A percentile compares a stretch with the other conserved stretches of the same genome.
These are phyloP conservation scores for Apoda limacodes DNA, from an alignment of 2,888 invertebrate genomes.

Conservation along the genomic window DNA sequence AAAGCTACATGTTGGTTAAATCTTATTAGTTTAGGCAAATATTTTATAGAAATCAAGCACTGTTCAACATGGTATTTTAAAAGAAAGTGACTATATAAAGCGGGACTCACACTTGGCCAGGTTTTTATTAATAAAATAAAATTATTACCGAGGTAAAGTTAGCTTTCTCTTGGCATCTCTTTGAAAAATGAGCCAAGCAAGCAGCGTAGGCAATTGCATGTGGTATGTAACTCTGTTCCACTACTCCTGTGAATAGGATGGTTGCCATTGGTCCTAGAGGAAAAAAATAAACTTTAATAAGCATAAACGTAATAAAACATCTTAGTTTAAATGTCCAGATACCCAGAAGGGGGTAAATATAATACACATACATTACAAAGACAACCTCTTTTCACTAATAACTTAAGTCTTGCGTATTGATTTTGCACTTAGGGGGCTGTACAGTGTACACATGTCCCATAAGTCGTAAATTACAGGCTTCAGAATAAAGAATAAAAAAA, in stretches of 20 bases:
- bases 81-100: constrained; percentile 5
- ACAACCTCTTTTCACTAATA: too few relatives aligned
- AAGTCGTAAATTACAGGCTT: too few relatives aligned
- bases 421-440: too few relatives aligned
- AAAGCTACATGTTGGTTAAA: background rate
- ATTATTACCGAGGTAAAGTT: constrained; percentile 66
- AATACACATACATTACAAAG: too few relatives aligned
- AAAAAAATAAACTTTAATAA: constrained; percentile 6
- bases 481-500: too few relatives aligned
- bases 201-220: constrained; percentile 87
- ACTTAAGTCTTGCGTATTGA: too few relatives aligned
- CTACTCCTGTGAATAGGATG: constrained; percentile 76
- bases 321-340: too few relatives aligned
- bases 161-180: constrained; percentile 71
- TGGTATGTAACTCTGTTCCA: constrained; percentile 88
- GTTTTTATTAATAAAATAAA: constrained; percentile 6
- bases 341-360: too few relatives aligned
- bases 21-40: constrained; percentile 8
- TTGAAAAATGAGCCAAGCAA: constrained; percentile 77
- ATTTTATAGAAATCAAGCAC: constrained; percentile 6
- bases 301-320: too few relatives aligned
- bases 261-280: constrained; percentile 76
- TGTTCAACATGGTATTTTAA: constrained; percentile 10
- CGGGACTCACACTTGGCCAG: constrained; percentile 3
- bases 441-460: too few relatives aligned